Conservation (phyloP, 2,888 invertebrate genomes). For the Resseliella maxima region DNA sequence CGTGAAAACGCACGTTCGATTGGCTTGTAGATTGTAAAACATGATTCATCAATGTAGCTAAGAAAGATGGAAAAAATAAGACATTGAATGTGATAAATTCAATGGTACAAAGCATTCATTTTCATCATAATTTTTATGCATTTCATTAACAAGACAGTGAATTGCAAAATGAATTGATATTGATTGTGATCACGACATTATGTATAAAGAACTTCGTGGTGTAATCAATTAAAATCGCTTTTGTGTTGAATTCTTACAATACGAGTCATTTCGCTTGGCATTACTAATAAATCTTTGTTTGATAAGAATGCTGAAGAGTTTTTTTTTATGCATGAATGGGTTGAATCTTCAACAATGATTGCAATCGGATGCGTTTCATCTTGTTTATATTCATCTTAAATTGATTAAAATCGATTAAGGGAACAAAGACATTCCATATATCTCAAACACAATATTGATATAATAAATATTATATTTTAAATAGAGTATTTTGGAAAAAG, state of each 20-base stretch:
- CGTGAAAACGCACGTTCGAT: neutral
- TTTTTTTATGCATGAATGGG: neutral
- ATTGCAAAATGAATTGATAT: conserved; percentile 47
- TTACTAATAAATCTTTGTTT: neutral
- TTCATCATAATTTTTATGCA: neutral
- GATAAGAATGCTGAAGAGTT: neutral
- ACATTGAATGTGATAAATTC: neutral
- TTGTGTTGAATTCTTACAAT: neutral
- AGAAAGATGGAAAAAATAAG: neutral
- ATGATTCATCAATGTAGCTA: too few species aligned
- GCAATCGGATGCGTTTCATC: neutral
- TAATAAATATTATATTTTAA: neutral
- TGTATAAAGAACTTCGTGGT: neutral
- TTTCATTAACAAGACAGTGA: neutral
- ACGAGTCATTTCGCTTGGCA: neutral
- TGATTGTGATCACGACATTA: neutral
- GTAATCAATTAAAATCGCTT: neutral
- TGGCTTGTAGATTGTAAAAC: neutral
- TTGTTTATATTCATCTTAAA: neutral
- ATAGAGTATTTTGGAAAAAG: neutral
- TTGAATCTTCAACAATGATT: neutral
- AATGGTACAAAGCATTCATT: neutral
- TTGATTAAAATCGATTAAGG: conserved; percentile 12
- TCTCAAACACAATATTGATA: neutral
- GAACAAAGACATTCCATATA: conserved; percentile 1